Evolutionary conservation across 2,797 vertebrate genomes (phyloP), one percentile per base, ranked within the genome.

Genomic region (Acanthurus lineatus): DNA sequence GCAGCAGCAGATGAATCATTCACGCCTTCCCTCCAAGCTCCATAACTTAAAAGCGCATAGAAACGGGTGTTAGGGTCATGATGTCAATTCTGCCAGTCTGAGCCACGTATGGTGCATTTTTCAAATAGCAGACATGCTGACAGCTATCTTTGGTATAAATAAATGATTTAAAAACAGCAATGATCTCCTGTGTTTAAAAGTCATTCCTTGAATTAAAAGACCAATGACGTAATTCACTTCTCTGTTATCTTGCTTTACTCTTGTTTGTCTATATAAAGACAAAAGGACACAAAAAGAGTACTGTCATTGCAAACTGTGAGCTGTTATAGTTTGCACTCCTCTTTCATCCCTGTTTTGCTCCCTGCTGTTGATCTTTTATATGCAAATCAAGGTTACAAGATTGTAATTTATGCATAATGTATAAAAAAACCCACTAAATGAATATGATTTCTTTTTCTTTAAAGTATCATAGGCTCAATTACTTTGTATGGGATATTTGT

Each of bases 11-110:
- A 53, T 67, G 60, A 82, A n/a, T 59, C 20, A 60, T 44, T 67
- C 60, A 35, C 40, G 49, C 40, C 56, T 6, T 17, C 10, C 38
- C 51, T 76, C 16, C 32, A 35, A 76, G 51, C 49, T 16, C 10
- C 51, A 35, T 19, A 48, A 28, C 63, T 74, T 62, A 53, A 62
- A 62, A 80, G 62, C 49, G 56, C 28, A 49, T 40, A 53, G 19
- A 69, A 73, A 83, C 19, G 54, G 44, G 42, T 70, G 54, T 35
- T 48, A 35, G 65, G 80, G 67, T 61, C 58, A 75, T 59, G 38
- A 56, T 61, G 79, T 53, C 42, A 73, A 86, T 77, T 65, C 40
- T 67, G 60, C 40, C 22, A 48, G 47, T n/a, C 51, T 68, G 63
- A 47, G 3, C 14, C 74, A 69, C 49, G 63, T 48, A 3, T 70